A percentile compares a stretch with the other conserved stretches of the same genome.
These are phyloP conservation scores for Cacatua alba DNA, from an alignment of 2,113 vertebrate species.

Conservation along the genomic window DNA sequence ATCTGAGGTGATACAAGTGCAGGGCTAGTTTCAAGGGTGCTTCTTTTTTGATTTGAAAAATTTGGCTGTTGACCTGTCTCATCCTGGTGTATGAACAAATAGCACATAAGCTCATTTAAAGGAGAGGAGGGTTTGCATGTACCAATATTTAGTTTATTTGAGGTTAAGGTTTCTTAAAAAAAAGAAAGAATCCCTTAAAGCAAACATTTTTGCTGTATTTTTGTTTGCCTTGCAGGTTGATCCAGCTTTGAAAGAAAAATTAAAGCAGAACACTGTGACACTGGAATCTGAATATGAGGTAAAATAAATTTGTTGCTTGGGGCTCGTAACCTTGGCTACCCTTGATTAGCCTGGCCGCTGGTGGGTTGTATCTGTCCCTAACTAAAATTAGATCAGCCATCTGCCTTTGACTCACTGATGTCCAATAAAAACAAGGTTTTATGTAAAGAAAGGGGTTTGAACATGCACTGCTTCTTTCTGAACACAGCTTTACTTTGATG, in stretches of 20 bases:
- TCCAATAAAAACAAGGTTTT: constrained; percentile 58
- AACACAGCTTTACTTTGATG: constrained; percentile 37
- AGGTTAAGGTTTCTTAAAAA: background rate
- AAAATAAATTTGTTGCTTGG: constrained; percentile 39
- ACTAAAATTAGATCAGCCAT: constrained; percentile 68
- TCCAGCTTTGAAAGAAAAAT: constrained; percentile 81
- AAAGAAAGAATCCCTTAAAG: background rate
- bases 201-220: background rate
- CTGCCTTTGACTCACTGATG: constrained; percentile 45
- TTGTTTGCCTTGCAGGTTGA: constrained; percentile 78
- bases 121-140: background rate
- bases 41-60: background rate
- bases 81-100: background rate
- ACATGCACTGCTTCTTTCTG: constrained; percentile 25
- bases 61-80: background rate
- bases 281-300: constrained; percentile 93
- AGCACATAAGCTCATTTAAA: background rate
- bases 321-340: constrained; percentile 34
- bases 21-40: background rate
- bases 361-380: constrained; percentile 42
- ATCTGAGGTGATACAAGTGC: background rate
- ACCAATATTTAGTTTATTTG: background rate
- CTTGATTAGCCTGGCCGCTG: constrained; percentile 26
- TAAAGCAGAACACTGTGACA: constrained; percentile 76
- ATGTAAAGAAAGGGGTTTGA: constrained; percentile 32